Conservation (phyloP, 2,113 vertebrate species). For the Cyanoderma ruficeps region DNA sequence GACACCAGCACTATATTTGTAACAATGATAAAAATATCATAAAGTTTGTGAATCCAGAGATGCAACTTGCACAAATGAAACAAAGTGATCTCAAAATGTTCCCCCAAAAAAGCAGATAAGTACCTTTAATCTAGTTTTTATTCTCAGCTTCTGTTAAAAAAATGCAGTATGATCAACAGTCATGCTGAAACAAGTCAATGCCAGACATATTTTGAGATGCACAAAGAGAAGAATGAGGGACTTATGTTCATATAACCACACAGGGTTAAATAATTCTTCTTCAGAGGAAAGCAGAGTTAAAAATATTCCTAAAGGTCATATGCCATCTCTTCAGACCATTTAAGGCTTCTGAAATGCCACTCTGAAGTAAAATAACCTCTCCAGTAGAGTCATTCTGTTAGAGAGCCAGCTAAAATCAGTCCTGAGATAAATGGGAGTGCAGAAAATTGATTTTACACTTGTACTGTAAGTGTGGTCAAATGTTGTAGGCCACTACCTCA, state of each 20-base stretch:
- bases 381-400: constrained; percentile 75
- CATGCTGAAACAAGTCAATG: not conserved
- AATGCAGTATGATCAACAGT: not conserved
- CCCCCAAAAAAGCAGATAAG: not conserved
- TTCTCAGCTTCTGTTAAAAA: not conserved
- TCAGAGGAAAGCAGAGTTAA: constrained; percentile 62
- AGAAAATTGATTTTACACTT: constrained; percentile 82
- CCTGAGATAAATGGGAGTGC: constrained; percentile 75
- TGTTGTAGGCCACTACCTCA: constrained; percentile 71
- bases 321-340: constrained; percentile 73
- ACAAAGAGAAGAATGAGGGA: not conserved
- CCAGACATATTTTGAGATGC: not conserved
- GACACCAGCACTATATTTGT: not conserved
- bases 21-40: not conserved
- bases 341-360: constrained; percentile 76
- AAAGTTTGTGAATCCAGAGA: not conserved
- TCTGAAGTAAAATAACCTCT: constrained; percentile 79
- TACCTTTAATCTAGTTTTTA: not conserved
- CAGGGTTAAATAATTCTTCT: constrained; percentile 64
- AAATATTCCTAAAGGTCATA: constrained; percentile 79
- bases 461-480: constrained; percentile 76
- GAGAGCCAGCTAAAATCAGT: constrained; percentile 73
- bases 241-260: not conserved
- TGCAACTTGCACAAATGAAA: not conserved
- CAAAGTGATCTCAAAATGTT: not conserved